Percentiles rank a stretch among this genome's conserved stretches.
These are phyloP conservation scores for Eriocheir sinensis DNA, from an alignment of 1,140 invertebrate species.

Conservation along the genomic window DNA sequence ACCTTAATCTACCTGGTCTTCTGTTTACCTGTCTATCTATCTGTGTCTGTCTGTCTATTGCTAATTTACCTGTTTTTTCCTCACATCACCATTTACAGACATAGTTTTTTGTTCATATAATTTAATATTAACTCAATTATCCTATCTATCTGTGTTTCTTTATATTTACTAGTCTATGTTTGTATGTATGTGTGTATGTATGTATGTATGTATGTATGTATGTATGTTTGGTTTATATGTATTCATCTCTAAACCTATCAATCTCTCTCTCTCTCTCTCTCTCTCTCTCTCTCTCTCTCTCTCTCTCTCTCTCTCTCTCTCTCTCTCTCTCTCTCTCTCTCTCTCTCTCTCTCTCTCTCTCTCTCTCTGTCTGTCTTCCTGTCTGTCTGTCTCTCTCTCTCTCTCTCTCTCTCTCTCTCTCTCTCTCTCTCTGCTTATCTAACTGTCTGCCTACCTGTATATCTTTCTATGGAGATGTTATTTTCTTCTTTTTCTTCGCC, in stretches of 20 bases:
- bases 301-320: too few species aligned
- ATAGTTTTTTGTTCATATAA: too few species aligned
- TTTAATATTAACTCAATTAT: too few species aligned
- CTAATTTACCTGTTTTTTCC: too few species aligned
- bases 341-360: neutral
- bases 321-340: neutral
- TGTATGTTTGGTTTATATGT: neutral
- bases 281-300: too few species aligned
- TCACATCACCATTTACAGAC: too few species aligned
- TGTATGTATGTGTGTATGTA: neutral
- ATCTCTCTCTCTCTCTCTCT: too few species aligned
- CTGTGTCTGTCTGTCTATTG: too few species aligned
- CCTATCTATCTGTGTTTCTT: too few species aligned
- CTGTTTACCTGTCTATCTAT: neutral
- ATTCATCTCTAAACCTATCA: too few species aligned
- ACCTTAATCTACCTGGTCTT: neutral
- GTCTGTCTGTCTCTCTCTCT: neutral
- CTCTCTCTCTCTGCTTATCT: neutral
- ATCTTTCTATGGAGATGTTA: too few species aligned
- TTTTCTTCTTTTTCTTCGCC: neutral
- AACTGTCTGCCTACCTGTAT: neutral
- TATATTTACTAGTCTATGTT: too few species aligned
- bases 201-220: neutral
- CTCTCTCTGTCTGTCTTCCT: neutral
- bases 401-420: slow-evolving; percentile 31